Base-by-base conservation (phyloP, 2,888 invertebrate species). In the Leucophora obtusa region DNA sequence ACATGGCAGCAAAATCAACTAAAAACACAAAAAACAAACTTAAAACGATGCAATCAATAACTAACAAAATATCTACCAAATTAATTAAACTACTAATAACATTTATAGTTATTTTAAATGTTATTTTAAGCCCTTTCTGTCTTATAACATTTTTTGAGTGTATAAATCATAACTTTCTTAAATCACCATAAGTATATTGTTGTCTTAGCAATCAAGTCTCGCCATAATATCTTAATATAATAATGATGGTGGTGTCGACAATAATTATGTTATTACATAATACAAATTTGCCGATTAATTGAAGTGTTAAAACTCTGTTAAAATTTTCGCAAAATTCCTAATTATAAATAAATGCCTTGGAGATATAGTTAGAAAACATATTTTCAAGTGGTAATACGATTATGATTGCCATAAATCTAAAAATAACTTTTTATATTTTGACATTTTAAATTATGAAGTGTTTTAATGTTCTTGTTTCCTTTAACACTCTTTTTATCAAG, bases 321-420 rank as follows among this genome's bases (percentile, higher is more conserved):
- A 47, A n/a, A 47, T 47, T n/a, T 47, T n/a, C 6, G 43, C 14
- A 47, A 5, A 62, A 62, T 47, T 21, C 28, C 15, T 50, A 28
- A 62, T 47, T 50, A 50, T 28, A 47, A 4, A 9, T 47, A 47
- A 47, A 47, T 47, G 6, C 5, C 43, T 47, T 47, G 43, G 43
- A n/a, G 43, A 47, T 11, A 47, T 11, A 17, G 5, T 15, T 15
- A 62, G n/a, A 7, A 7, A 11, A 59, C 18, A 33, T 10, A 33
- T 15, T 17, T 33, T 17, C 8, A 58, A 0, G 15, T 43, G 8
- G 3, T 33, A 62, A 50, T 28, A 28, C n/a, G 15, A 33, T 24
- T 24, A 24, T 50, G 47, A 11, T 50, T 47, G 15, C 50, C 17
- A 28, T 17, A 62, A 62, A 50, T 62, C 47, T 24, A 15, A 50